phyloP scores from a whole-genome alignment of 2,888 invertebrate genomes.

The Meteorus colon region DNA sequence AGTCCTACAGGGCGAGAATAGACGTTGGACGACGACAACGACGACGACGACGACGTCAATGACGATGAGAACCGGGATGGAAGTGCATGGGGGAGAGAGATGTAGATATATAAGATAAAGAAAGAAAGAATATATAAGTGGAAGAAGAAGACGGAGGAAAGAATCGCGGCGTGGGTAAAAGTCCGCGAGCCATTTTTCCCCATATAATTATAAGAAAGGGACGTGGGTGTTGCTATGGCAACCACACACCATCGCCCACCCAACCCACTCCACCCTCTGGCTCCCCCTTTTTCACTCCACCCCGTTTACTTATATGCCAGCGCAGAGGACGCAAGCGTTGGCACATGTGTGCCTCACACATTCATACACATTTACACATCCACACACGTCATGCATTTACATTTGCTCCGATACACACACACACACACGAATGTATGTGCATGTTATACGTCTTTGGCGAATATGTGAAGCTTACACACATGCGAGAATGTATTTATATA shows the following conservation, averaged over 20 bases:
- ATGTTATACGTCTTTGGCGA: constrained; percentile 49
- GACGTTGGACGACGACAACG: constrained; percentile 30
- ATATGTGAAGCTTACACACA: constrained; percentile 41
- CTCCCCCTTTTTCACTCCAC: constrained; percentile 36
- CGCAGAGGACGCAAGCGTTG: constrained; percentile 46
- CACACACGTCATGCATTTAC: background rate
- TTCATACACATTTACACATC: constrained; percentile 33
- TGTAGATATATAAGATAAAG: constrained; percentile 22
- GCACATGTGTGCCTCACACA: constrained; percentile 51
- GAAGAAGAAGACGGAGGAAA: constrained; percentile 47
- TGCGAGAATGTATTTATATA: constrained; percentile 24
- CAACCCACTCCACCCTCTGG: constrained; percentile 52
- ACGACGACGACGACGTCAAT: constrained; percentile 29
- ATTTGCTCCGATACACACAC: constrained; percentile 7
- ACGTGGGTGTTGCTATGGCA: constrained; percentile 70
- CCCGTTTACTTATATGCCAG: constrained; percentile 70
- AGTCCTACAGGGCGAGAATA: constrained; percentile 48
- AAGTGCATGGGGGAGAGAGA: constrained; percentile 26
- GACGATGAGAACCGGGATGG: constrained; percentile 17
- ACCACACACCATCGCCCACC: constrained; percentile 67
- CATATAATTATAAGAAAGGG: constrained; percentile 73
- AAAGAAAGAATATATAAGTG: constrained; percentile 41
- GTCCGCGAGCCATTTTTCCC: constrained; percentile 73
- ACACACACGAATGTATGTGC: constrained; percentile 13
- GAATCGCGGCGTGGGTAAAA: constrained; percentile 65